Conservation (phyloP, 1,140 invertebrate genomes). For the Triops longicaudatus region DNA sequence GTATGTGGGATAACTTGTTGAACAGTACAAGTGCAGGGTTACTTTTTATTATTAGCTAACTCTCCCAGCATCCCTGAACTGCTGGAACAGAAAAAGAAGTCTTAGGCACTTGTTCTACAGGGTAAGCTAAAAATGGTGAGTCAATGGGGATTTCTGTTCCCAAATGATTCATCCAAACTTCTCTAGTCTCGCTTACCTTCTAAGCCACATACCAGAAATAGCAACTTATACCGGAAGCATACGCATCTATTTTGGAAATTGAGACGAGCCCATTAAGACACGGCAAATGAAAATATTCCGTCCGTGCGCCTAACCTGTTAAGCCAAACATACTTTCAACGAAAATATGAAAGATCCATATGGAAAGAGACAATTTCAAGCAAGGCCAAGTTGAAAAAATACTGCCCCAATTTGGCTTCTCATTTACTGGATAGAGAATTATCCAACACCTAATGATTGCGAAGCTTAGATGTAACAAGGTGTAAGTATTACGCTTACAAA, state of each 20-base stretch:
- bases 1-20: not conserved
- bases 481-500: too few species aligned
- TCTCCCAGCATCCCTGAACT: not conserved
- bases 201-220: not conserved
- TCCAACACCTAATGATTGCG: too few species aligned
- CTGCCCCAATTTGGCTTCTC: too few species aligned
- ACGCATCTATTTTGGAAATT: conserved; percentile 3
- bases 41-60: too few species aligned
- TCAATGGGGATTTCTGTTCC: conserved; percentile 11
- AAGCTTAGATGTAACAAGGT: too few species aligned
- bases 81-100: not conserved
- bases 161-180: not conserved
- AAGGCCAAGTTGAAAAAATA: too few species aligned
- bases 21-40: not conserved
- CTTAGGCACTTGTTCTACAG: not conserved
- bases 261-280: not conserved
- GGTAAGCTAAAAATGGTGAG: conserved; percentile 11
- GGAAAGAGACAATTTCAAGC: too few species aligned
- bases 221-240: conserved; percentile 4
- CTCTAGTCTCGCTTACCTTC: not conserved
- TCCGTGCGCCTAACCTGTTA: not conserved
- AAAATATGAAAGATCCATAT: not conserved
- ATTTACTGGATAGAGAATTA: too few species aligned
- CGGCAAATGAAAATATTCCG: not conserved
- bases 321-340: not conserved